Evolutionary conservation across 2,113 vertebrate species (phyloP).

Genomic region (Kryptolebias marmoratus): DNA sequence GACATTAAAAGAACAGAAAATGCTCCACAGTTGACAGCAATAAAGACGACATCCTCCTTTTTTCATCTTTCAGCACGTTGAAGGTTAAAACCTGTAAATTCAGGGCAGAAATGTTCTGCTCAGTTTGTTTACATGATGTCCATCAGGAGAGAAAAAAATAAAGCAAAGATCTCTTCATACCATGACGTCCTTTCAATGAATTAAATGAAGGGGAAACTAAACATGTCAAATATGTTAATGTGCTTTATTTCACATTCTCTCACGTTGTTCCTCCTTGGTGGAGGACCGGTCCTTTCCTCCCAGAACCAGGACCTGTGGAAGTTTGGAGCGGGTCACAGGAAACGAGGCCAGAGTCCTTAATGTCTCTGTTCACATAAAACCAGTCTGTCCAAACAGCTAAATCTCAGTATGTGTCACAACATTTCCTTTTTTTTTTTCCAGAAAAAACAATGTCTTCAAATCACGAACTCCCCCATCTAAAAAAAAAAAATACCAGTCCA

Average conservation of each 20-base stretch:
- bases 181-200: slow-evolving; percentile 21
- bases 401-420: slow-evolving; percentile 11
- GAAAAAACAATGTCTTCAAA: slow-evolving; percentile 6
- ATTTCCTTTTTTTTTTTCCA: neutral
- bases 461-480: slow-evolving; percentile 1
- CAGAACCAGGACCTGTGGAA: slow-evolving; percentile 12
- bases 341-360: neutral
- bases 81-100: slow-evolving; percentile 10
- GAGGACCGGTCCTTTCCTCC: slow-evolving; percentile 12
- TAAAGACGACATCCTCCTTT: slow-evolving; percentile 7
- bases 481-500: neutral
- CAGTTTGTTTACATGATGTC: slow-evolving; percentile 9
- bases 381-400: slow-evolving; percentile 16
- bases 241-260: slow-evolving; percentile 12
- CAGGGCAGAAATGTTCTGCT: slow-evolving; percentile 53
- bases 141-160: slow-evolving; percentile 4
- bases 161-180: neutral
- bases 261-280: neutral
- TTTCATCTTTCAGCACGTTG: slow-evolving; percentile 6
- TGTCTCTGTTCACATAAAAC: slow-evolving; percentile 9
- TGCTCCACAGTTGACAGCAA: slow-evolving; percentile 5
- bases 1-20: slow-evolving; percentile 36
- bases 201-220: slow-evolving; percentile 4
- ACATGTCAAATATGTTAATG: slow-evolving; percentile 7
- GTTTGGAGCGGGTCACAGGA: neutral